A percentile compares a stretch with the other conserved stretches of the same genome.
Evolutionary conservation across 64 coral and sea anemone genomes (phyloP).

Genomic region (Astreopora myriophthalma): DNA sequence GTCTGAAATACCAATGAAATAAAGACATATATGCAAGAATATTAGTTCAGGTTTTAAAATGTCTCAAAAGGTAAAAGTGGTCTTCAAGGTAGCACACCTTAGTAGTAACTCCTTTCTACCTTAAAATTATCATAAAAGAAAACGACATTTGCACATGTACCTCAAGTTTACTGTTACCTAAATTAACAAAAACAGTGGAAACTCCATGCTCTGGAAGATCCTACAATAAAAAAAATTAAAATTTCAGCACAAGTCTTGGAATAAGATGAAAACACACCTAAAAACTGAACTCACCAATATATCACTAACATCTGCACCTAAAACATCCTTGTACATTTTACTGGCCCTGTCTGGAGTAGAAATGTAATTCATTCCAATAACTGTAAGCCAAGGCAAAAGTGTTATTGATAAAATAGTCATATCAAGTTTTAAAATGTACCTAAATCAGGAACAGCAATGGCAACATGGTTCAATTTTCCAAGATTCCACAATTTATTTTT

Average conservation of each 20-base stretch:
- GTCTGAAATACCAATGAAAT: too few relatives aligned
- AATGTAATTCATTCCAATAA: too few relatives aligned
- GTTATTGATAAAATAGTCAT: not conserved
- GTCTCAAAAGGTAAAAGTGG: too few relatives aligned
- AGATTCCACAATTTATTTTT: conserved; percentile 90
- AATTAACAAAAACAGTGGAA: conserved; percentile 94
- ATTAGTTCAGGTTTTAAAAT: too few relatives aligned
- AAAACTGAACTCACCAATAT: conserved; percentile 42
- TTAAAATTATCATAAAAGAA: not conserved
- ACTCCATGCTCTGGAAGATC: conserved; percentile 97
- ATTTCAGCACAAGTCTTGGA: not conserved
- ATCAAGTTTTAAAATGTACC: conserved; percentile 23
- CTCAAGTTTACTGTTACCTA: conserved; percentile 98
- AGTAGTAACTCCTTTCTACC: too few relatives aligned
- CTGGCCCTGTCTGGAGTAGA: conserved; percentile 81
- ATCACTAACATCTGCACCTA: conserved; percentile 96
- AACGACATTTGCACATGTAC: conserved; percentile 30
- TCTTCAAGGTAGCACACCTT: too few relatives aligned
- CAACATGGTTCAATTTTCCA: conserved; percentile 98
- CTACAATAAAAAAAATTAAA: conserved; percentile 25
- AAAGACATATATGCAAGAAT: too few relatives aligned
- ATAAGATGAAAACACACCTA: not conserved
- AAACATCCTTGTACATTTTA: conserved; percentile 88
- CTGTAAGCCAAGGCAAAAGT: too few relatives aligned
- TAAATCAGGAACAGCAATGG: conserved; percentile 98